phyloP scores from a whole-genome alignment of 2,797 vertebrate genomes.

The Periparus ater region DNA sequence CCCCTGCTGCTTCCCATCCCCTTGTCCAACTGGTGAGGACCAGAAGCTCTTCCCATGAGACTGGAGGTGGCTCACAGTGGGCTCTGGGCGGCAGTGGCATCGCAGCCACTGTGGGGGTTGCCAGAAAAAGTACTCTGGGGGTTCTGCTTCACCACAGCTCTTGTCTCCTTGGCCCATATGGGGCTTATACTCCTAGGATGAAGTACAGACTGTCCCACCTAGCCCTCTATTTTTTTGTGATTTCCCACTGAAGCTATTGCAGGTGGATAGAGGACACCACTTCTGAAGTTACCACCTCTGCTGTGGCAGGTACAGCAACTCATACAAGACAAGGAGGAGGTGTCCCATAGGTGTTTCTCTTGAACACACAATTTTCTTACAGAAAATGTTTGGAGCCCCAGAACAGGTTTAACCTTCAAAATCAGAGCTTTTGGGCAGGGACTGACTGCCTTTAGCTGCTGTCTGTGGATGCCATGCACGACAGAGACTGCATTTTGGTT shows the following conservation, averaged over 20 bases:
- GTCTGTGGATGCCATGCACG: too few relatives aligned
- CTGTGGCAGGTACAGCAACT: not conserved
- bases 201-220: not conserved
- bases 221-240: not conserved
- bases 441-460: not conserved
- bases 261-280: not conserved
- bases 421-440: not conserved
- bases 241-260: not conserved
- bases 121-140: not conserved
- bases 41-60: not conserved
- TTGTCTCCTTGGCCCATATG: not conserved
- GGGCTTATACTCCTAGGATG: not conserved
- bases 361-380: not conserved
- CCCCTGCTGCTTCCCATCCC: not conserved
- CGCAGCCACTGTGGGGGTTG: rapidly evolving
- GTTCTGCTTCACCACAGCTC: not conserved
- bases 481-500: not conserved
- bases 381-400: not conserved
- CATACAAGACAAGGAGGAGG: not conserved
- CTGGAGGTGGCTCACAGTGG: not conserved
- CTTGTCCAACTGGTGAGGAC: not conserved
- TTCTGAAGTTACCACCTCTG: not conserved
- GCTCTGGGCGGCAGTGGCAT: not conserved
- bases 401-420: not conserved
- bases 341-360: not conserved